A percentile compares a stretch with the other conserved stretches of the same genome.
These are phyloP conservation scores for Campoplex nolae DNA, from an alignment of 2,888 invertebrate genomes.

Conservation along the genomic window DNA sequence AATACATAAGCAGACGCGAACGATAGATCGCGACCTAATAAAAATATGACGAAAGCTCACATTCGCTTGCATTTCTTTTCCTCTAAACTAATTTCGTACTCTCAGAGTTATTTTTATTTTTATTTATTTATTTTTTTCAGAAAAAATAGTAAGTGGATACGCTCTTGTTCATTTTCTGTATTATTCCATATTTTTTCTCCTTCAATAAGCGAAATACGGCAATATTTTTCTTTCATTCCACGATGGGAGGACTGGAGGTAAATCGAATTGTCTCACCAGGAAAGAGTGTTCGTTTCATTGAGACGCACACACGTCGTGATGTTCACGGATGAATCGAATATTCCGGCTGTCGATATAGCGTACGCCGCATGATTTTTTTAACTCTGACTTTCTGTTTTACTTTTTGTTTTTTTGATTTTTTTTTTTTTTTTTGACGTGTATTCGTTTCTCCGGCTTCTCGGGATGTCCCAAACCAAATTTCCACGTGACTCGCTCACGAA, in stretches of 20 bases:
- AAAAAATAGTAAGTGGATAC: conserved; percentile 17
- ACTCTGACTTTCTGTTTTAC: conserved; percentile 20
- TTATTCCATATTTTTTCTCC: conserved; percentile 6
- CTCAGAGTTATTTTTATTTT: background rate
- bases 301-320: conserved; percentile 41
- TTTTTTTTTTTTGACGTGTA: conserved; percentile 4
- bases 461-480: conserved; percentile 62
- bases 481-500: conserved; percentile 40
- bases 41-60: background rate
- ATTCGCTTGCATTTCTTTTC: background rate
- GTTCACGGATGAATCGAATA: conserved; percentile 63
- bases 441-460: conserved; percentile 34
- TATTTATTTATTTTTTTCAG: background rate
- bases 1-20: background rate
- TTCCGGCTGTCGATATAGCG: conserved; percentile 54
- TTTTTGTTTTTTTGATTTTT: conserved; percentile 10
- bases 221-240: conserved; percentile 39
- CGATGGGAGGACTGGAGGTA: conserved; percentile 21
- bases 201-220: background rate
- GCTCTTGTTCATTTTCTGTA: background rate
- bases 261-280: conserved; percentile 55
- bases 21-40: background rate
- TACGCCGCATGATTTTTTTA: conserved; percentile 44
- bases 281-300: conserved; percentile 44
- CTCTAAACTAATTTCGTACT: background rate